A percentile compares a stretch with the other conserved stretches of the same genome.
Evolutionary conservation across 1,140 invertebrate genomes (phyloP).

Genomic region (Drosophila sproati): DNA sequence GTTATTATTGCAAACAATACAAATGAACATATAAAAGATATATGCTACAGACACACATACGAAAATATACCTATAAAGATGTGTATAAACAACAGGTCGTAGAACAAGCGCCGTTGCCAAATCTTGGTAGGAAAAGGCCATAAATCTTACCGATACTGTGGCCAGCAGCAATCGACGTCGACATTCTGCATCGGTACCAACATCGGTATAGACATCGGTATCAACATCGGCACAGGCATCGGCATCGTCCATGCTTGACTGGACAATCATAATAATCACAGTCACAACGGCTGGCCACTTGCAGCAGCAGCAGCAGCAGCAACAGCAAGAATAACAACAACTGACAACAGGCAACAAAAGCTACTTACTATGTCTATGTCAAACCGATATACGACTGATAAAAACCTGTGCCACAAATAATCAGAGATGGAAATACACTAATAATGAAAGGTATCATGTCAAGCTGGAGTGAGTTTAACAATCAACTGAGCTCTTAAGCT

Average conservation of each 20-base stretch:
- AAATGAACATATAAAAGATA: slow-evolving; percentile 42
- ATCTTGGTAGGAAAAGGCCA: slow-evolving; percentile 62
- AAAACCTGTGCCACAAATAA: slow-evolving; percentile 73
- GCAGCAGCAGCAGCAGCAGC: slow-evolving; percentile 48
- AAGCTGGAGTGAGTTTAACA: neutral
- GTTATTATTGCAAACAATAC: slow-evolving; percentile 71
- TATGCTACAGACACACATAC: slow-evolving; percentile 23
- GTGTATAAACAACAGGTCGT: slow-evolving; percentile 54
- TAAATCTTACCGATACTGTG: slow-evolving; percentile 71
- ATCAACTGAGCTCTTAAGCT: neutral
- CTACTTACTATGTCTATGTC: slow-evolving; percentile 82
- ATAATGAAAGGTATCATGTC: neutral
- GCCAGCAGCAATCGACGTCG: slow-evolving; percentile 44
- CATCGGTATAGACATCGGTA: slow-evolving; percentile 35
- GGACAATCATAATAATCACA: slow-evolving; percentile 82
- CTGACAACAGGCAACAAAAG: slow-evolving; percentile 75
- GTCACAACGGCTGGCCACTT: slow-evolving; percentile 51
- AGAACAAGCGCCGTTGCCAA: slow-evolving; percentile 70
- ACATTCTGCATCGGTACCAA: slow-evolving; percentile 20
- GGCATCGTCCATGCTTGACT: slow-evolving; percentile 78
- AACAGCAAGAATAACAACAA: slow-evolving; percentile 43
- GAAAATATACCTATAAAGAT: slow-evolving; percentile 37
- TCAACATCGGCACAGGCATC: slow-evolving; percentile 29
- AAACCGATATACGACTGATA: slow-evolving; percentile 79
- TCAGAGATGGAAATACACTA: slow-evolving; percentile 49